Evolutionary conservation across 2,113 vertebrate genomes (phyloP).

Genomic region (Oenanthe oenanthe): DNA sequence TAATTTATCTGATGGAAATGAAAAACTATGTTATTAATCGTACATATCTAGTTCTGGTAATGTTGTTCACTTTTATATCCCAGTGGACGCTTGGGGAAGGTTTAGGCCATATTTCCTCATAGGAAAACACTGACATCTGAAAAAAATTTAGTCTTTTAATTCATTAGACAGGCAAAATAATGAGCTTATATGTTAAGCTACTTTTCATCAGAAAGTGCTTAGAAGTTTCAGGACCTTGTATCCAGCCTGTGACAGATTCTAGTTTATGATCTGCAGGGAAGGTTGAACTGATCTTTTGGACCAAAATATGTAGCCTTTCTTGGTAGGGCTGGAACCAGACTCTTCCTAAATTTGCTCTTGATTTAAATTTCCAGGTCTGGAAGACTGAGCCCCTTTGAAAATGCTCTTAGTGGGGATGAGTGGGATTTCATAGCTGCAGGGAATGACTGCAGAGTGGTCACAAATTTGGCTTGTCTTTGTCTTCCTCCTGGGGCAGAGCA

Average conservation of each 20-base stretch:
- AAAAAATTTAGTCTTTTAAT: background rate
- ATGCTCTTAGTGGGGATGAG: background rate
- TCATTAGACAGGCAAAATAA: background rate
- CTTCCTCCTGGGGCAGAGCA: background rate
- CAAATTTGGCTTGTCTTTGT: background rate
- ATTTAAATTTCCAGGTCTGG: background rate
- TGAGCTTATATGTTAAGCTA: background rate
- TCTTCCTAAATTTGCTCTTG: background rate
- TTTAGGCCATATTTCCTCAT: background rate
- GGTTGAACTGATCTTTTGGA: background rate
- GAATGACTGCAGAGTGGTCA: background rate
- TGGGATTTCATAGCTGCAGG: background rate
- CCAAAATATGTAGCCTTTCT: accelerated
- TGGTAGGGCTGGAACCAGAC: background rate
- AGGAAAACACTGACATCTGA: background rate
- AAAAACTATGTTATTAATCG: background rate
- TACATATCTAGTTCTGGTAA: background rate
- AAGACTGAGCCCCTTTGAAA: background rate
- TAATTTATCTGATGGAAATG: background rate
- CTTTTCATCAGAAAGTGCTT: background rate
- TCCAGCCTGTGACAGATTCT: background rate
- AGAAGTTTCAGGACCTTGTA: background rate
- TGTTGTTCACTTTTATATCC: background rate
- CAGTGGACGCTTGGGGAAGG: background rate
- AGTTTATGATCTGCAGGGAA: background rate